phyloP scores from a whole-genome alignment of 1,140 invertebrate species.

The Saccostrea cuccullata region DNA sequence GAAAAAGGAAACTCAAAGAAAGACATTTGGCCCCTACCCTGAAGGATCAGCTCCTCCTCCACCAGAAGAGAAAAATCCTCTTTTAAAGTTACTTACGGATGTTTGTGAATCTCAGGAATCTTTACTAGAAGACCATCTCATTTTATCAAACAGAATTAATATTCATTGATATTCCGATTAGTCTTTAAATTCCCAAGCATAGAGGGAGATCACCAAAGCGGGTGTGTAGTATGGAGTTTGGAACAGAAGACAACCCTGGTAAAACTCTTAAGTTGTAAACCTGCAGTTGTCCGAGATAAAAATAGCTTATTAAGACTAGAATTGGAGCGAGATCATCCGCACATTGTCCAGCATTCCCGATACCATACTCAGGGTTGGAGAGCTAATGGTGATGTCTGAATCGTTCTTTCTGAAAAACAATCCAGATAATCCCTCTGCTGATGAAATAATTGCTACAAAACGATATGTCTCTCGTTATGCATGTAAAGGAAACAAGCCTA shows the following conservation, averaged over 20 bases:
- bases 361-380: neutral
- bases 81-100: neutral
- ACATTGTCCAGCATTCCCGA: neutral
- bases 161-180: neutral
- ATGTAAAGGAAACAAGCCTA: conserved; percentile 51
- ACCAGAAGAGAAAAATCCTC: neutral
- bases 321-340: neutral
- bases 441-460: conserved; percentile 44
- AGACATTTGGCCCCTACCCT: neutral
- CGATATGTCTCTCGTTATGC: conserved; percentile 51
- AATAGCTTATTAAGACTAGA: neutral
- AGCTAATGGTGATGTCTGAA: neutral
- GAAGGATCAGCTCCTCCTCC: neutral
- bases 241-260: neutral
- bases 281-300: neutral
- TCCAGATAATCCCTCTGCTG: conserved; percentile 56
- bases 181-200: neutral
- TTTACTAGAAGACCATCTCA: neutral
- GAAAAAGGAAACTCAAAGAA: neutral
- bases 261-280: no score
- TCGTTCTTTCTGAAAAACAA: conserved; percentile 59
- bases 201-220: neutral
- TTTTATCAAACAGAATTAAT: neutral
- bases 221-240: neutral
- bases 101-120: neutral